Evolutionary conservation across 2,797 vertebrate genomes (phyloP).

Genomic region (Dendrocincla tyrannina): DNA sequence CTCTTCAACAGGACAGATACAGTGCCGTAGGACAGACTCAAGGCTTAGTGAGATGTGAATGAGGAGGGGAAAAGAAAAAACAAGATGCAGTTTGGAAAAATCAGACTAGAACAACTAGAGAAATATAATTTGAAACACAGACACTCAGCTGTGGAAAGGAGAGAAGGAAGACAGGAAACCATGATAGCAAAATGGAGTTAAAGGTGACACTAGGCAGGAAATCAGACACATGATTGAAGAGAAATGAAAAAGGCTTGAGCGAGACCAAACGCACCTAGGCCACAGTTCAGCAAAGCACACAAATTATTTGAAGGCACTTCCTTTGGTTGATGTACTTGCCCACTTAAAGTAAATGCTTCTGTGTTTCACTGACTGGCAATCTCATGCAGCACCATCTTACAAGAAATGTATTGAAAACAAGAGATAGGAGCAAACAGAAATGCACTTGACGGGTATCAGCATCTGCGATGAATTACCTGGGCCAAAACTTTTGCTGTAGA

Average conservation of each 20-base stretch:
- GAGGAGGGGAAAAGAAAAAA: background rate
- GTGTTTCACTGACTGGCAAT: conserved; percentile 27
- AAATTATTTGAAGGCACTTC: conserved; percentile 5
- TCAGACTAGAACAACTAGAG: background rate
- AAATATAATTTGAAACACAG: background rate
- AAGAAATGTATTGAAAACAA: background rate
- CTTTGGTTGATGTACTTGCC: background rate
- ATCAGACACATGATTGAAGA: background rate
- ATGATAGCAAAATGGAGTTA: conserved; percentile 14
- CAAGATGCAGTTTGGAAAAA: background rate
- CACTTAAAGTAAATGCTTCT: conserved; percentile 13
- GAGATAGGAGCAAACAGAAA: background rate
- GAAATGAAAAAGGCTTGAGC: background rate
- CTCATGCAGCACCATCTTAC: background rate
- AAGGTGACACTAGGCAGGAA: background rate
- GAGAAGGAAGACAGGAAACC: background rate
- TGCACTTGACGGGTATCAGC: background rate
- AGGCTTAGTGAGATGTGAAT: background rate
- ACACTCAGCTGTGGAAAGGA: background rate
- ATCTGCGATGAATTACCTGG: background rate
- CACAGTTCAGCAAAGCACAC: conserved; percentile 38
- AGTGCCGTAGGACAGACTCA: background rate
- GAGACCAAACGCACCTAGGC: background rate
- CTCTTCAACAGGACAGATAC: background rate
- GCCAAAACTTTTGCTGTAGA: background rate